Conservation (phyloP, 2,888 invertebrate genomes). For the Carabus problematicus region DNA sequence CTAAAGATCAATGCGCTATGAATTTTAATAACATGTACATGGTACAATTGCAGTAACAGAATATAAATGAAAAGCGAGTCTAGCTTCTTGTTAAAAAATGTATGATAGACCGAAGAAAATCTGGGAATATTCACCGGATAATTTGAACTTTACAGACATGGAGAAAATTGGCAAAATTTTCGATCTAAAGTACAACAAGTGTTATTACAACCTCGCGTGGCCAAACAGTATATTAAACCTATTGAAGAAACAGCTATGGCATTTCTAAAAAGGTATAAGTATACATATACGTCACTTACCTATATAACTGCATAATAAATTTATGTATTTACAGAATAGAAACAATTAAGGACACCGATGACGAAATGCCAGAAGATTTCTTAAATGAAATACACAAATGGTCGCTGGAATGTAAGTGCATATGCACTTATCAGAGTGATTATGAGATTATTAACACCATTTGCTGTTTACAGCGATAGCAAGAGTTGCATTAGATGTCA, state of each 20-base stretch:
- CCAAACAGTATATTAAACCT: constrained; percentile 72
- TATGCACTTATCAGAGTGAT: background rate
- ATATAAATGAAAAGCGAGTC: constrained; percentile 18
- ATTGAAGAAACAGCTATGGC: constrained; percentile 75
- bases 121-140: background rate
- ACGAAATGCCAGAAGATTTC: constrained; percentile 71
- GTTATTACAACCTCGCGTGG: constrained; percentile 76
- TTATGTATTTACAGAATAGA: constrained; percentile 61
- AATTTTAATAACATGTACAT: constrained; percentile 11
- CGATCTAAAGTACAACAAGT: constrained; percentile 80
- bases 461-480: constrained; percentile 65
- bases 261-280: constrained; percentile 69
- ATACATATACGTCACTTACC: background rate
- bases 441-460: constrained; percentile 31
- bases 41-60: background rate
- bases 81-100: constrained; percentile 1
- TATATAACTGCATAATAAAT: constrained; percentile 12
- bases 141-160: constrained; percentile 67
- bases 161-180: constrained; percentile 81
- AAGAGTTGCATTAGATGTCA: constrained; percentile 69
- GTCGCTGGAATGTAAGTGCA: constrained; percentile 77
- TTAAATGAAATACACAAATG: constrained; percentile 78
- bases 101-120: background rate
- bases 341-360: constrained; percentile 62
- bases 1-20: constrained; percentile 10